Conservation (phyloP, 2,888 invertebrate genomes). For the Ctenicera cuprea region DNA sequence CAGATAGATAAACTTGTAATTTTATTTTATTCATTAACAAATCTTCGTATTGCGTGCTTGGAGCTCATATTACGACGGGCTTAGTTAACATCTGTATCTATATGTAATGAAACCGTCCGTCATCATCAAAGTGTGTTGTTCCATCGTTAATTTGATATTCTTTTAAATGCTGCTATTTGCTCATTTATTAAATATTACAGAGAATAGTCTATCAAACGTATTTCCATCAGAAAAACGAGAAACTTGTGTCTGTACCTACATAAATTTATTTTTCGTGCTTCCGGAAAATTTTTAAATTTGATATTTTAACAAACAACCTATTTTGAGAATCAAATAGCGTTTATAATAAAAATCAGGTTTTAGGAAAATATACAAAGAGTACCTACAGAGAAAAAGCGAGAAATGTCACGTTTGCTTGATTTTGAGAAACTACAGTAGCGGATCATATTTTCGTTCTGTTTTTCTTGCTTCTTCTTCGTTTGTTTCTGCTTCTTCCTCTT, state of each 20-base stretch:
- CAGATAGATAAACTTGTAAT: conserved; percentile 23
- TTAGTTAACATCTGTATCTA: conserved; percentile 25
- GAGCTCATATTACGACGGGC: not conserved
- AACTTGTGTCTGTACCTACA: not conserved
- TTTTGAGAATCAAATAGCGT: too few relatives aligned
- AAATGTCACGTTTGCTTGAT: too few relatives aligned
- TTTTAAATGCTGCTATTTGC: not conserved
- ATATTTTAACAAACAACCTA: too few relatives aligned
- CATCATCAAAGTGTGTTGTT: conserved; percentile 13
- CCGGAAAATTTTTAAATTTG: not conserved
- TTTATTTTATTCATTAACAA: conserved; percentile 35
- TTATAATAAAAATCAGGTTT: too few relatives aligned
- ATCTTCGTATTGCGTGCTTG: conserved; percentile 29
- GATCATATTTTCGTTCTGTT: too few relatives aligned
- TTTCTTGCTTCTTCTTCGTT: too few relatives aligned
- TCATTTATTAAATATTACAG: conserved; percentile 1
- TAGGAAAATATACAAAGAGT: too few relatives aligned
- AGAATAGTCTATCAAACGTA: not conserved
- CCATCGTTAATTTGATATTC: conserved; percentile 7
- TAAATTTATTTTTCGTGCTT: too few relatives aligned
- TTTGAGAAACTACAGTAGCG: too few relatives aligned
- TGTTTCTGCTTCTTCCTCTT: too few relatives aligned
- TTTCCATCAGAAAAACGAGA: not conserved
- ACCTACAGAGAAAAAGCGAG: too few relatives aligned
- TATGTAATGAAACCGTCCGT: conserved; percentile 29